A percentile compares a stretch with the other conserved stretches of the same genome.
These are phyloP conservation scores for Psittacula derbiana DNA, from an alignment of 2,797 vertebrate genomes.

Conservation along the genomic window DNA sequence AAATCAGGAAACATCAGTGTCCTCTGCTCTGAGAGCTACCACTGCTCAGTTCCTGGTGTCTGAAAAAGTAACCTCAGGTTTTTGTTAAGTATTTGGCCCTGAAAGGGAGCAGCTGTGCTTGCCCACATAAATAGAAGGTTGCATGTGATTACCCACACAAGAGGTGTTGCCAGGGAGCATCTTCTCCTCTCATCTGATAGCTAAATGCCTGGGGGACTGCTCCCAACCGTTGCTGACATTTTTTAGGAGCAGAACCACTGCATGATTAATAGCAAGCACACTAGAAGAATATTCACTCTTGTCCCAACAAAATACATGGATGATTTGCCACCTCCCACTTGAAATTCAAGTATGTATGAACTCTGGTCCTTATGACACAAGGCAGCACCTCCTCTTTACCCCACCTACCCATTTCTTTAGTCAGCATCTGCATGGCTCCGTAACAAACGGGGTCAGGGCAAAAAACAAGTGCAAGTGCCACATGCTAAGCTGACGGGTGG, in stretches of 20 bases:
- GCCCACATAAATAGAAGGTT: background rate
- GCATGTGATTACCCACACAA: background rate
- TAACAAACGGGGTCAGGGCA: rapidly evolving
- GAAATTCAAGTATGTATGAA: background rate
- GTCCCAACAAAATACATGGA: background rate
- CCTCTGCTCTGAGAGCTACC: background rate
- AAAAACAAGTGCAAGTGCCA: background rate
- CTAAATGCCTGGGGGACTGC: background rate
- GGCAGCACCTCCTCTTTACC: background rate
- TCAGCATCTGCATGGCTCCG: background rate
- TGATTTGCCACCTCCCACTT: background rate
- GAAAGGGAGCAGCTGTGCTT: background rate
- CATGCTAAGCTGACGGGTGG: rapidly evolving
- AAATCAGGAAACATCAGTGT: background rate
- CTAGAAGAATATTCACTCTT: background rate
- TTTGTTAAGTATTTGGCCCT: background rate
- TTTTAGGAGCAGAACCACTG: background rate
- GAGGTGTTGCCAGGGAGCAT: background rate
- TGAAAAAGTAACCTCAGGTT: background rate
- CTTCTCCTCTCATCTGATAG: background rate
- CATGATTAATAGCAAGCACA: background rate
- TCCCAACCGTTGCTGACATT: background rate
- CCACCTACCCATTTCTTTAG: background rate
- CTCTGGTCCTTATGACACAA: background rate
- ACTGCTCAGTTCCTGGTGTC: background rate